Percentiles rank a stretch among this genome's conserved stretches.
Evolutionary conservation across 2,113 vertebrate species (phyloP).

Genomic region (Centropus bengalensis): DNA sequence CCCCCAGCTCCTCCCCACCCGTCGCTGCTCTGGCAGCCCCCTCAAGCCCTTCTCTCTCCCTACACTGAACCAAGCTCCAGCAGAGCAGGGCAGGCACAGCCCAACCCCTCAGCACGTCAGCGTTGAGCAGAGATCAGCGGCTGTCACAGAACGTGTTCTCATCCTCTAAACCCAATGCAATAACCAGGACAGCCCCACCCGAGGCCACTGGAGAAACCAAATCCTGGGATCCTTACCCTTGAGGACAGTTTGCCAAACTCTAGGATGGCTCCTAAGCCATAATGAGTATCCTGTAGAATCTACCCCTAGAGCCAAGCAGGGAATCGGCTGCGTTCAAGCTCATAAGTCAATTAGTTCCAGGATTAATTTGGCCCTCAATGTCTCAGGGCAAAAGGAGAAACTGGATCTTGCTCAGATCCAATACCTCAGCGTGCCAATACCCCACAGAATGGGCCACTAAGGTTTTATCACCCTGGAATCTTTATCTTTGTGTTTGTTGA

Average conservation of each 20-base stretch:
- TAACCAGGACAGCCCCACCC: neutral
- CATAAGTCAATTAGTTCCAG: neutral
- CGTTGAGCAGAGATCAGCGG: neutral
- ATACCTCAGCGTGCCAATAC: neutral
- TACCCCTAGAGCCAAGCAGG: neutral
- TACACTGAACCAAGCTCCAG: accelerated
- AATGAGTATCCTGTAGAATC: neutral
- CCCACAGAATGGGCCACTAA: neutral
- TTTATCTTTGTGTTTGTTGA: neutral
- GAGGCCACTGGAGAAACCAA: neutral
- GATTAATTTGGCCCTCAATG: neutral
- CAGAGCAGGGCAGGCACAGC: neutral
- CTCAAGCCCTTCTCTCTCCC: neutral
- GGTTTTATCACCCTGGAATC: neutral
- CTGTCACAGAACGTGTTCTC: neutral
- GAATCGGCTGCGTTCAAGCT: neutral
- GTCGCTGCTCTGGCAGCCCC: neutral
- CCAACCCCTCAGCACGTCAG: accelerated
- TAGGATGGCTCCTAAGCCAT: neutral
- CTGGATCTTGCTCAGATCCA: neutral
- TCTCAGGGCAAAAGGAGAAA: neutral
- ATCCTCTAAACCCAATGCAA: neutral
- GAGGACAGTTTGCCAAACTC: neutral
- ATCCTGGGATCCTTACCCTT: neutral
- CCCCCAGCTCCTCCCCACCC: neutral